A percentile compares a stretch with the other conserved stretches of the same genome.
phyloP scores from a whole-genome alignment of 2,113 vertebrate genomes.

The Pipra filicauda region DNA sequence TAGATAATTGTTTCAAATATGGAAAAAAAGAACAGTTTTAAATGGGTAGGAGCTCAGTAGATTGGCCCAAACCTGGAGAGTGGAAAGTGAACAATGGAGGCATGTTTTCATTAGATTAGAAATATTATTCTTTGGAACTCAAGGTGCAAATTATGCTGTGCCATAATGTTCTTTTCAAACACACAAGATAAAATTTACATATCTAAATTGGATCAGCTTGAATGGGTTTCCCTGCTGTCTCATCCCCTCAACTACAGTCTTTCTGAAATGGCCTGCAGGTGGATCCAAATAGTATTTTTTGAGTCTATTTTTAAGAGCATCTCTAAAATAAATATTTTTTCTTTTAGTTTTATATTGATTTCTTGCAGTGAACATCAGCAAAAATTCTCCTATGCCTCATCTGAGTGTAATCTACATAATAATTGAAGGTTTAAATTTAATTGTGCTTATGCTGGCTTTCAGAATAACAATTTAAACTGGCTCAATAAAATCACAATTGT shows the following conservation, averaged over 20 bases:
- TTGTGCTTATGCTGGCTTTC: neutral
- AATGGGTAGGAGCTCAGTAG: neutral
- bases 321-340: slow-evolving; percentile 2
- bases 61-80: slow-evolving; percentile 22
- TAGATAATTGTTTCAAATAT: slow-evolving; percentile 39
- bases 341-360: slow-evolving; percentile 42
- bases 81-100: slow-evolving; percentile 50
- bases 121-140: slow-evolving; percentile 74
- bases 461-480: neutral
- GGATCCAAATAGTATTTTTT: slow-evolving; percentile 63
- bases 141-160: slow-evolving; percentile 73
- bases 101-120: slow-evolving; percentile 78
- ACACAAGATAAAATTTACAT: slow-evolving; percentile 79
- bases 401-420: slow-evolving; percentile 1
- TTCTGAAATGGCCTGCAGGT: slow-evolving; percentile 64
- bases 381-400: neutral
- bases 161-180: slow-evolving; percentile 73
- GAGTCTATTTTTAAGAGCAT: slow-evolving; percentile 51
- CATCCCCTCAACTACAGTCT: slow-evolving; percentile 48
- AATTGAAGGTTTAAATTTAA: slow-evolving; percentile 34
- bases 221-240: slow-evolving; percentile 71
- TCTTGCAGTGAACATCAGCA: slow-evolving; percentile 25
- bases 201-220: slow-evolving; percentile 84
- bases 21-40: neutral
- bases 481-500: neutral